These are phyloP conservation scores for Grapholita molesta DNA, from an alignment of 1,140 invertebrate genomes.

Conservation along the genomic window DNA sequence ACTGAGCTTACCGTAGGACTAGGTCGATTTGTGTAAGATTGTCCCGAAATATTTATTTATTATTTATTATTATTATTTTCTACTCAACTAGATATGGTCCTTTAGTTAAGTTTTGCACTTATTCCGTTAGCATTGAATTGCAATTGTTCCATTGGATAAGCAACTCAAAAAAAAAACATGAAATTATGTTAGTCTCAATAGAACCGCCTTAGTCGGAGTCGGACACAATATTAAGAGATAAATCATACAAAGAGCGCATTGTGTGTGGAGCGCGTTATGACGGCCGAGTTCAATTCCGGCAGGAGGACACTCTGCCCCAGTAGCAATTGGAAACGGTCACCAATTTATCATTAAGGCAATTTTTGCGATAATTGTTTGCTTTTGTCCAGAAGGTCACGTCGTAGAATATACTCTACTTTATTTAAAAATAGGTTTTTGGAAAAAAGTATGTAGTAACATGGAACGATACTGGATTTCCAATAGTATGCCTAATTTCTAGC, in stretches of 20 bases:
- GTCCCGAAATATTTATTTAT: no score
- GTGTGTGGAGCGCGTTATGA: slow-evolving; percentile 72
- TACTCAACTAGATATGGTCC: no score
- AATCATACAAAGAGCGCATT: slow-evolving; percentile 68
- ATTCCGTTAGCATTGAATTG: slow-evolving; percentile 24
- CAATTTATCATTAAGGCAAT: slow-evolving; percentile 78
- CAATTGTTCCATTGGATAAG: no score
- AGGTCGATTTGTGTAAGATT: no score
- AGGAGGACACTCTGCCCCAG: slow-evolving; percentile 50
- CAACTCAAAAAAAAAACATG: slow-evolving; percentile 35
- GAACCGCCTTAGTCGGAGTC: slow-evolving; percentile 36
- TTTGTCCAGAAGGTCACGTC: slow-evolving; percentile 30
- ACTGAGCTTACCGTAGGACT: no score
- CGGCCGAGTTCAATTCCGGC: slow-evolving; percentile 51
- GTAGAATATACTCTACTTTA: slow-evolving; percentile 56
- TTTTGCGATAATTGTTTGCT: slow-evolving; percentile 76
- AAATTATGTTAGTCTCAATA: slow-evolving; percentile 45
- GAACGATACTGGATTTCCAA: no score
- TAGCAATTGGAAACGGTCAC: slow-evolving; percentile 69
- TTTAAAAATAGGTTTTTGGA: not conserved
- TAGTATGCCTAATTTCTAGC: no score
- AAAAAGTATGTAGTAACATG: slow-evolving; percentile 4
- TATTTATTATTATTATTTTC: no score
- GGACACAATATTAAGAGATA: slow-evolving; percentile 64
- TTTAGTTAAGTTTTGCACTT: not conserved